A percentile compares a stretch with the other conserved stretches of the same genome.
These are phyloP conservation scores for Platalea minor DNA, from an alignment of 2,797 vertebrate genomes.

Conservation along the genomic window DNA sequence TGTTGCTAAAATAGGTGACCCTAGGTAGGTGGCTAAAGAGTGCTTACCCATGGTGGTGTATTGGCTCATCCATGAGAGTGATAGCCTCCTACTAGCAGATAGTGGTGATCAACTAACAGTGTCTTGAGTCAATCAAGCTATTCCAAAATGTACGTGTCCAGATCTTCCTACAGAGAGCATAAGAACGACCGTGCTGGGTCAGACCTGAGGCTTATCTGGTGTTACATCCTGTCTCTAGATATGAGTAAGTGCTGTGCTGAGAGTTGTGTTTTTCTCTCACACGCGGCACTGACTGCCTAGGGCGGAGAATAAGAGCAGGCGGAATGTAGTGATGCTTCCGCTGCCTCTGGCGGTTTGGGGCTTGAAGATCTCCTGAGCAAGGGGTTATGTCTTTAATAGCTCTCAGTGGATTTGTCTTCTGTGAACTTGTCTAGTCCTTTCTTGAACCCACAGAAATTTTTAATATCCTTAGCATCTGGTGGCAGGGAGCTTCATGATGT, in stretches of 20 bases:
- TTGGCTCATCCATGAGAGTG: neutral
- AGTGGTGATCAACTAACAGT: neutral
- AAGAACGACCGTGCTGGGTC: neutral
- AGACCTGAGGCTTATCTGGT: neutral
- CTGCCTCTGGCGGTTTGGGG: neutral
- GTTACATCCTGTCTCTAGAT: neutral
- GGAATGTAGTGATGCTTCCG: neutral
- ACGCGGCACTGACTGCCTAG: neutral
- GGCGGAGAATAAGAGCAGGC: neutral
- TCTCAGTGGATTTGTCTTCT: constrained; percentile 15
- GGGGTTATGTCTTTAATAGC: neutral
- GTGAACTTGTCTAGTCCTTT: neutral
- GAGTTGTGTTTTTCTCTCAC: neutral
- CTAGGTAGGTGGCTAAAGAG: neutral
- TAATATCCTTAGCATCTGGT: neutral
- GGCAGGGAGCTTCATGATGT: neutral
- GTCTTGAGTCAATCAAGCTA: neutral
- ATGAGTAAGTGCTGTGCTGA: neutral
- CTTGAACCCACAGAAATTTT: neutral
- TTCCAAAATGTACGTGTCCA: neutral
- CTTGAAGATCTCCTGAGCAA: constrained; percentile 14
- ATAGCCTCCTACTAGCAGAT: neutral
- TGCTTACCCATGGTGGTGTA: accelerated
- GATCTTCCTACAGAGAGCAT: neutral
- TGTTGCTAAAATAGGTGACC: neutral